A percentile compares a stretch with the other conserved stretches of the same genome.
Evolutionary conservation across 2,888 invertebrate species (phyloP).

Genomic region (Nomada ruficornis): DNA sequence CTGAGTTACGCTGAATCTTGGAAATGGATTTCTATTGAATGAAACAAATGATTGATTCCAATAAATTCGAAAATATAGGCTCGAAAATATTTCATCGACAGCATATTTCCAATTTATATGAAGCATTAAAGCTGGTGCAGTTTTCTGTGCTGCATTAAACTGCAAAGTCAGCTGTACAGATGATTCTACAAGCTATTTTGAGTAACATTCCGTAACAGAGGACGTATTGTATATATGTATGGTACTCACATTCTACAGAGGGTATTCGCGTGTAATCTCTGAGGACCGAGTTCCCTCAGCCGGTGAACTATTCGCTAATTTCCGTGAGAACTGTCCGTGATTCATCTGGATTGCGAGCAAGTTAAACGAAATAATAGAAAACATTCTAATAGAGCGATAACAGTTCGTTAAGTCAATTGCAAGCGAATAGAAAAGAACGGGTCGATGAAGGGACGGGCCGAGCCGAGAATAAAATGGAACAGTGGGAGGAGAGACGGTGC

Average conservation of each 20-base stretch:
- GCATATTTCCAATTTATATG: too few relatives aligned
- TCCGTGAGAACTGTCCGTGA: slow-evolving; percentile 28
- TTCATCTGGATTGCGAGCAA: slow-evolving; percentile 19
- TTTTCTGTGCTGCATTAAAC: neutral
- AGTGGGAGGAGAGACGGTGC: slow-evolving; percentile 28
- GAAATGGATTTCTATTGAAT: too few relatives aligned
- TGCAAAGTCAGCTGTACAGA: neutral
- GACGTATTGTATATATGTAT: neutral
- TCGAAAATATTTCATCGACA: too few relatives aligned
- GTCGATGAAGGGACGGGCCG: slow-evolving; percentile 13
- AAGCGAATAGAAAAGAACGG: slow-evolving; percentile 38
- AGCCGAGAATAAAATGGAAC: neutral
- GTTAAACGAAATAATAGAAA: slow-evolving; percentile 39
- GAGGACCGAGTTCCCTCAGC: neutral
- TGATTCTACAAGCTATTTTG: neutral
- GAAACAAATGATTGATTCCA: neutral
- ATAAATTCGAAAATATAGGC: neutral
- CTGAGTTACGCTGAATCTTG: neutral
- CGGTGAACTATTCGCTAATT: slow-evolving; percentile 15
- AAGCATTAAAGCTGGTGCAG: too few relatives aligned
- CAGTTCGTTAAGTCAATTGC: slow-evolving; percentile 58
- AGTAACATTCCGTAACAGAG: neutral
- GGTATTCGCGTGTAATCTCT: neutral
- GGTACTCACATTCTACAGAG: neutral
- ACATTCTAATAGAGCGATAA: slow-evolving; percentile 39